Percentiles rank a stretch among this genome's conserved stretches.
These are phyloP conservation scores for Dreissena polymorpha DNA, from an alignment of 1,140 invertebrate genomes.

Conservation along the genomic window DNA sequence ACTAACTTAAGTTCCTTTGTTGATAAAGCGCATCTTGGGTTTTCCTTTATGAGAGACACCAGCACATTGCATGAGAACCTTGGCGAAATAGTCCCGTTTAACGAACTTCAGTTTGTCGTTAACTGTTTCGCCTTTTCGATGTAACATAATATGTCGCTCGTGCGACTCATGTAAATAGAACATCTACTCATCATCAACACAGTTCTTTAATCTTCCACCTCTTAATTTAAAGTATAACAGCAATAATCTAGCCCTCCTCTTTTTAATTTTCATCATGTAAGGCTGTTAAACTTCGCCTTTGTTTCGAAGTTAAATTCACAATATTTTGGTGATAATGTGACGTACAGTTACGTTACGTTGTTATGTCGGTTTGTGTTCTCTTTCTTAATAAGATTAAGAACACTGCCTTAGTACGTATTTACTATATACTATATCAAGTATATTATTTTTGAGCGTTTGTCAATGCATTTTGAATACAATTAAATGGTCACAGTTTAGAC, in stretches of 20 bases:
- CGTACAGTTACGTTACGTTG: no score
- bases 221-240: not conserved
- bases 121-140: constrained; percentile 1
- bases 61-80: not conserved
- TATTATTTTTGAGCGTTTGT: no score
- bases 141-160: constrained; percentile 4
- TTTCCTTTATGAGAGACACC: constrained; percentile 16
- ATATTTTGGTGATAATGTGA: constrained; percentile 11
- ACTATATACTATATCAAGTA: no score
- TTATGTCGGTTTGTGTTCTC: no score
- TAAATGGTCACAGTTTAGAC: no score
- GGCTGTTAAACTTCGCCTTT: constrained; percentile 14
- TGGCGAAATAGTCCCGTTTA: constrained; percentile 1
- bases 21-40: not conserved
- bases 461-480: no score
- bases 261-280: constrained; percentile 15
- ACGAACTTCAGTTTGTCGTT: constrained; percentile 9
- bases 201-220: constrained; percentile 16
- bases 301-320: constrained; percentile 20
- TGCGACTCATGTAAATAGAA: constrained; percentile 18
- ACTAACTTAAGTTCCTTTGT: constrained; percentile 1
- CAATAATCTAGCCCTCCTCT: constrained; percentile 26
- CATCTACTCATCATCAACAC: constrained; percentile 11
- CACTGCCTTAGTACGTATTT: no score
- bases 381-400: no score